Base-by-base conservation (phyloP, 2,113 vertebrate genomes). In the Oreocharis arfaki region DNA sequence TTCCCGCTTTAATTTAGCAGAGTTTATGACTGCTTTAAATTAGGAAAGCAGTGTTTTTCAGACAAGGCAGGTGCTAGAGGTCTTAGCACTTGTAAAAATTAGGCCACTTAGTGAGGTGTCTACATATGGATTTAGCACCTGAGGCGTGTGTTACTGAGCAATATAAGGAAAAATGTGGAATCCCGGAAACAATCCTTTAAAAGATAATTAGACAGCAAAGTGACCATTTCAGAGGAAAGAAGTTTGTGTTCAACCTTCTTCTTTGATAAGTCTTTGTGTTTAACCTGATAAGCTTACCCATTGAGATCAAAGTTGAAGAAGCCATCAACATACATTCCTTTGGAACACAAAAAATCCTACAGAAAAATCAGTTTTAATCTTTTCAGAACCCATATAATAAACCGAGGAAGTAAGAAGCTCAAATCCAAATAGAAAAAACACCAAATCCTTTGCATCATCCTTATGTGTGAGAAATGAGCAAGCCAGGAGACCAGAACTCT, bases 1-100 rank as follows among this genome's bases (percentile, higher is more conserved):
- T 80, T 88, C 68, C 76, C 87, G 79, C 44, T 90, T 93, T 92
- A 95, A 97, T 95, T 94, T 93, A 92, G 76, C 37, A 86, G 47
- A 84, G 41, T 95, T 97, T 96, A 92, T 0, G 30, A 96, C 76
- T 61, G 44, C 80, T 94, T 87, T 94, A 89, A 92, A 95, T 90
- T 92, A 93, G 80, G 92, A 93, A 93, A 81, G 20, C 76, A 47
- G 64, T 21, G 9, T 35, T 90, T 88, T 94, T 95, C 88, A 95
- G 90, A 84, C 5, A 10, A 90, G 60, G 60, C 88, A 93, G 86
- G 92, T 96, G 95, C 60, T 94, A 84, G 90, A 90, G 79, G 73
- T 88, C 80, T 93, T 90, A 93, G 88, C 73, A 84, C 79, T 89
- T 92, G 68, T 92, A 73, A 94, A 97, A 94, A 50, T 81, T 81